Conservation (phyloP, 1,140 invertebrate genomes). For the Ceratoteleas bidentatus region DNA sequence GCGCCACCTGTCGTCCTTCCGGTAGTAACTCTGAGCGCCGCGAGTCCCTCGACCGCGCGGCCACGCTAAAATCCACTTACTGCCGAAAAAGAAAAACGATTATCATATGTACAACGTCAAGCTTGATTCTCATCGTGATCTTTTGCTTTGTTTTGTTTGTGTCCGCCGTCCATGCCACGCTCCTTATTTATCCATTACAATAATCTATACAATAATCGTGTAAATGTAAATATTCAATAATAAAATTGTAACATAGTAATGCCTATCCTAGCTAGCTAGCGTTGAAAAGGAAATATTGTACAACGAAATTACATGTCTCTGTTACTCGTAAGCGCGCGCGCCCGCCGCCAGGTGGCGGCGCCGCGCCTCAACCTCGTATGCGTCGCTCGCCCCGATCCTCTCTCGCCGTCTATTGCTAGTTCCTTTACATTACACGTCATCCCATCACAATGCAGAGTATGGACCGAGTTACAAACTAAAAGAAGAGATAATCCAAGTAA, state of each 20-base stretch:
- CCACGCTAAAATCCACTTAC: constrained; percentile 75
- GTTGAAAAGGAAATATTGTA: constrained; percentile 80
- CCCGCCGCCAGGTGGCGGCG: constrained; percentile 4
- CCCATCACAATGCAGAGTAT: constrained; percentile 74
- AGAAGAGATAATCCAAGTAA: constrained; percentile 37
- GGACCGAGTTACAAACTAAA: constrained; percentile 69
- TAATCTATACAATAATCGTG: constrained; percentile 79
- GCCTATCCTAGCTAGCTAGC: constrained; percentile 76
- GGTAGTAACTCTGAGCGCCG: constrained; percentile 54
- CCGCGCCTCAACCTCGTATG: constrained; percentile 27
- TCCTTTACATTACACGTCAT: constrained; percentile 76
- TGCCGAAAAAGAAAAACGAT: constrained; percentile 65
- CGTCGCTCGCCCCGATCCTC: constrained; percentile 24
- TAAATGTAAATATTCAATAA: constrained; percentile 78
- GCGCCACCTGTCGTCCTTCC: constrained; percentile 7
- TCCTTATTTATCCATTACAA: constrained; percentile 42
- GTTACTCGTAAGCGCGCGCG: constrained; percentile 34
- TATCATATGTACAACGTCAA: constrained; percentile 79
- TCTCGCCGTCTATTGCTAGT: constrained; percentile 66
- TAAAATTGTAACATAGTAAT: constrained; percentile 81
- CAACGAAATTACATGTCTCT: constrained; percentile 79
- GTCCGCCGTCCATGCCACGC: constrained; percentile 32
- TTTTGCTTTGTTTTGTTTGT: constrained; percentile 61
- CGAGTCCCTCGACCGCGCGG: constrained; percentile 76
- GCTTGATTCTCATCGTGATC: constrained; percentile 63